Evolutionary conservation across 2,797 vertebrate species (phyloP).

Genomic region (Danio jaintianensis): DNA sequence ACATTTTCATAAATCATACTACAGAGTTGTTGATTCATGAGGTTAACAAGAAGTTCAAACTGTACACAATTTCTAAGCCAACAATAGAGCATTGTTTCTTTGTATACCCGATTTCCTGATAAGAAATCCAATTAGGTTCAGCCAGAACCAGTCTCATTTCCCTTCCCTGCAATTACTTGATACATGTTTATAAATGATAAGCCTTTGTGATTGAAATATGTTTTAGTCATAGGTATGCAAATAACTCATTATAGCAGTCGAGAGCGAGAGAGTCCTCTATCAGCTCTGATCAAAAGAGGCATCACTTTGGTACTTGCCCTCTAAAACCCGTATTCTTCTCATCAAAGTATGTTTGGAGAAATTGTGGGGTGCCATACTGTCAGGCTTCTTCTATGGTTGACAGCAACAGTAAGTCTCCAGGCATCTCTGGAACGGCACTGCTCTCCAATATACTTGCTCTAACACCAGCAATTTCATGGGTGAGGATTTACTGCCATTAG

Average conservation of each 20-base stretch:
- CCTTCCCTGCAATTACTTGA: conserved; percentile 68
- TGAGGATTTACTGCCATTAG: conserved; percentile 32
- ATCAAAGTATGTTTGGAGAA: conserved; percentile 49
- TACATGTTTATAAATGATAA: conserved; percentile 72
- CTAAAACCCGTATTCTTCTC: conserved; percentile 53
- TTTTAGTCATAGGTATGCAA: conserved; percentile 75
- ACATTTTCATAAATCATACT: conserved; percentile 9
- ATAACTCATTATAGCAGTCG: conserved; percentile 66
- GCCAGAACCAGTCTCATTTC: conserved; percentile 63
- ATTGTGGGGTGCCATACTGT: conserved; percentile 58
- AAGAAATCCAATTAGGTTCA: conserved; percentile 78
- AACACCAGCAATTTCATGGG: conserved; percentile 24
- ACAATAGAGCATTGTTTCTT: conserved; percentile 60
- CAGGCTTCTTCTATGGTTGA: conserved; percentile 47
- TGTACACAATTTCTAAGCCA: conserved; percentile 40
- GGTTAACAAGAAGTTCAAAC: conserved; percentile 56
- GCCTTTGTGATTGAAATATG: conserved; percentile 65
- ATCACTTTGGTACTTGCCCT: conserved; percentile 48
- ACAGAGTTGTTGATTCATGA: conserved; percentile 47
- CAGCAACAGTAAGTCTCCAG: conserved; percentile 48
- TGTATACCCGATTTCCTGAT: conserved; percentile 67
- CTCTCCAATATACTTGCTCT: not conserved
- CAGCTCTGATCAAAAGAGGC: conserved; percentile 61
- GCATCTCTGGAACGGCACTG: not conserved
- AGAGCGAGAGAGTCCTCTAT: conserved; percentile 61